phyloP scores from a whole-genome alignment of 2,797 vertebrate genomes.

The Falco naumanni region DNA sequence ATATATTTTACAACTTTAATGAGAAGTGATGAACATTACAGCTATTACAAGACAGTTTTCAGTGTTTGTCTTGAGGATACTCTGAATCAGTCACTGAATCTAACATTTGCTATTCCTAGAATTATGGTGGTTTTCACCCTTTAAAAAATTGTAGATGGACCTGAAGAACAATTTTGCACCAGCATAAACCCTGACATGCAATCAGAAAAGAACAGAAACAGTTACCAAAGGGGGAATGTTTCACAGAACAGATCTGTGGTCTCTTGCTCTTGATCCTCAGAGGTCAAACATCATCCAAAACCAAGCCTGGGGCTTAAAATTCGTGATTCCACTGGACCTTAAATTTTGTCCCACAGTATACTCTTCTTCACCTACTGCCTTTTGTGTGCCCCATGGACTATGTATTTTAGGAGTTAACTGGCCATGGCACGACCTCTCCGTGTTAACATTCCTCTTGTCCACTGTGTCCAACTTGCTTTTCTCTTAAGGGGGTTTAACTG shows the following conservation, averaged over 20 bases:
- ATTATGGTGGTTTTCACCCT: neutral
- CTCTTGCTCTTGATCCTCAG: neutral
- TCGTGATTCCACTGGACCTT: neutral
- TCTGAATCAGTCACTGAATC: neutral
- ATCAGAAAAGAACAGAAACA: neutral
- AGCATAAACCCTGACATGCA: neutral
- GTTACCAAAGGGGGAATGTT: neutral
- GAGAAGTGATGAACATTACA: neutral
- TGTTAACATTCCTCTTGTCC: neutral
- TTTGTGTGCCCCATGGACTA: neutral
- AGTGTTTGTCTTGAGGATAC: neutral
- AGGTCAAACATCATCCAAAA: neutral
- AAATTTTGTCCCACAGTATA: neutral
- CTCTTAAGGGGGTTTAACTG: neutral
- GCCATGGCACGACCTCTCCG: neutral
- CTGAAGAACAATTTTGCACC: neutral
- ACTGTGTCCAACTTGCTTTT: neutral
- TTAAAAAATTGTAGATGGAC: neutral
- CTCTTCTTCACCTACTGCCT: neutral
- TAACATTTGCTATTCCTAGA: neutral
- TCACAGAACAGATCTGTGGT: neutral
- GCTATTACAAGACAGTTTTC: neutral
- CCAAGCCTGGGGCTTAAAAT: neutral
- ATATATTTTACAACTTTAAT: neutral
- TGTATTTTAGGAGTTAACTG: neutral